Conservation (phyloP, 2,113 vertebrate genomes). For the Cyphomyrus discorhynchus region DNA sequence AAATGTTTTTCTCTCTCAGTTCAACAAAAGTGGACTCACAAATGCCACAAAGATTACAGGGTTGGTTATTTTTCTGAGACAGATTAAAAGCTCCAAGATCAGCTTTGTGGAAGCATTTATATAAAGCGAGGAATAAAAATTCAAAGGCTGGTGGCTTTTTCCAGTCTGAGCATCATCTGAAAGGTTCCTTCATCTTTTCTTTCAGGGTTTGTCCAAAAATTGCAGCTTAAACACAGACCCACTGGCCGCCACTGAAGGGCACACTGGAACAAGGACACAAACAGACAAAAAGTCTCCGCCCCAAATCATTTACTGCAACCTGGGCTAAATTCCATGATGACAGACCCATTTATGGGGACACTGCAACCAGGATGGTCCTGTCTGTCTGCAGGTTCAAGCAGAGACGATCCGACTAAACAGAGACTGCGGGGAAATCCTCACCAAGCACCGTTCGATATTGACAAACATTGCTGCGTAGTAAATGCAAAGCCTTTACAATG, state of each 20-base stretch:
- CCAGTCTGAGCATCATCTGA: not conserved
- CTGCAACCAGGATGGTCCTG: not conserved
- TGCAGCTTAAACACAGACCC: not conserved
- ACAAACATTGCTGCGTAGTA: not conserved
- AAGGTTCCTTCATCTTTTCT: not conserved
- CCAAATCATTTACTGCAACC: not conserved
- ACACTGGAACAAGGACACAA: not conserved
- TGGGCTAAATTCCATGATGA: not conserved
- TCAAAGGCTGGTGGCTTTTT: not conserved
- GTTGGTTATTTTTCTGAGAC: not conserved
- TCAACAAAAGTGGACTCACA: not conserved
- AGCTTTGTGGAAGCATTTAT: not conserved
- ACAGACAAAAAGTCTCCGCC: not conserved
- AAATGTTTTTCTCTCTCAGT: not conserved
- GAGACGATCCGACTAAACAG: not conserved
- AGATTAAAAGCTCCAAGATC: constrained; percentile 9
- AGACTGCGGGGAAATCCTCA: not conserved
- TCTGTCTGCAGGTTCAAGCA: not conserved
- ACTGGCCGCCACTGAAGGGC: not conserved
- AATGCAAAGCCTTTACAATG: not conserved
- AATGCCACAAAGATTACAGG: not conserved
- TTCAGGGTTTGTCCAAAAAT: not conserved
- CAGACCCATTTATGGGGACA: not conserved
- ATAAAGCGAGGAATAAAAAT: not conserved
- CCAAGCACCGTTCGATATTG: not conserved